A percentile compares a stretch with the other conserved stretches of the same genome.
Evolutionary conservation across 2,888 invertebrate genomes (phyloP).

Genomic region (Magallana nippona): DNA sequence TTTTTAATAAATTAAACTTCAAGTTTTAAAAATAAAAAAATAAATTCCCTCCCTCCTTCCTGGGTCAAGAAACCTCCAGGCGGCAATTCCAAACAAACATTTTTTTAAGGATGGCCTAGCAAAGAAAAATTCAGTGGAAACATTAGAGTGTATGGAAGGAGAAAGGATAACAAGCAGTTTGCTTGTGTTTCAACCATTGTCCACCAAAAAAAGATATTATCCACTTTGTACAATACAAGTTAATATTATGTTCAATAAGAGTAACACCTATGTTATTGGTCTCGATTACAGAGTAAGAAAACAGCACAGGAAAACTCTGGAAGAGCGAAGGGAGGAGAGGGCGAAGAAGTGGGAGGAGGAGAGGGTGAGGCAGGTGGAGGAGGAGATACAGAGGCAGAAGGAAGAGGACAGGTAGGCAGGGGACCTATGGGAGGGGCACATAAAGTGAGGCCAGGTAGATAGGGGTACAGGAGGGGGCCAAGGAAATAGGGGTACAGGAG

Average conservation of each 20-base stretch:
- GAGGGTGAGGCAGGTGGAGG: constrained; percentile 56
- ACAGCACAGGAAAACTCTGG: constrained; percentile 51
- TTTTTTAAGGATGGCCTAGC: too few species aligned
- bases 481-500: too few species aligned
- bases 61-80: too few species aligned
- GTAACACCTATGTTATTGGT: constrained; percentile 41
- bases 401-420: constrained; percentile 56
- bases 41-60: too few species aligned
- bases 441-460: too few species aligned
- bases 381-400: constrained; percentile 45
- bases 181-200: neutral
- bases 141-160: constrained; percentile 6
- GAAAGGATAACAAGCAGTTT: too few species aligned
- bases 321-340: constrained; percentile 53
- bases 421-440: neutral
- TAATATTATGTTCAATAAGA: too few species aligned
- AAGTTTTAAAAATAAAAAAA: too few species aligned
- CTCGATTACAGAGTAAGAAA: constrained; percentile 43
- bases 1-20: too few species aligned
- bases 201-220: neutral
- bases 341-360: constrained; percentile 54
- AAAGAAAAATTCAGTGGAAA: neutral
- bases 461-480: too few species aligned
- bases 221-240: too few species aligned
- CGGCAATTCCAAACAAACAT: too few species aligned